Conservation (phyloP, 2,888 invertebrate species). For the Lasioglossum marginatum region DNA sequence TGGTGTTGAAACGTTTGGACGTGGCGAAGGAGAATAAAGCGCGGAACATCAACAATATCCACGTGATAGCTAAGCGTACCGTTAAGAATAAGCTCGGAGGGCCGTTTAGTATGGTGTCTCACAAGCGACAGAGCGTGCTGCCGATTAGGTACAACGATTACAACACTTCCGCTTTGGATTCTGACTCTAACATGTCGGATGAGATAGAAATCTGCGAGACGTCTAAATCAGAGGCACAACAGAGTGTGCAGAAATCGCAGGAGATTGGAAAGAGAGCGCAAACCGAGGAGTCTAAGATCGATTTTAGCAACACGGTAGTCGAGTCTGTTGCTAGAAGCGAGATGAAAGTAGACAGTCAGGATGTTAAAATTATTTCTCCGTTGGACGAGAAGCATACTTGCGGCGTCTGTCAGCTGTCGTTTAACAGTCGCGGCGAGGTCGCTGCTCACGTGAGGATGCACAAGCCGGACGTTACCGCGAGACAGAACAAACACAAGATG, state of each 20-base stretch:
- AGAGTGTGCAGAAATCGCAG: conserved; percentile 10
- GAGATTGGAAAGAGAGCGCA: neutral
- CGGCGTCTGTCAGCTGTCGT: conserved; percentile 75
- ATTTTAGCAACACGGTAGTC: neutral
- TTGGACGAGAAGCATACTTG: conserved; percentile 74
- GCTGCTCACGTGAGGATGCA: conserved; percentile 76
- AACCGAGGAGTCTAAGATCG: conserved; percentile 15
- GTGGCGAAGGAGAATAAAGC: conserved; percentile 63
- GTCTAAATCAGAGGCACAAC: conserved; percentile 15
- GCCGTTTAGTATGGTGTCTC: conserved; percentile 64
- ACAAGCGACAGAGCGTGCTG: conserved; percentile 70
- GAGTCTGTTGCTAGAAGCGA: neutral
- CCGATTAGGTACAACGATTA: conserved; percentile 76
- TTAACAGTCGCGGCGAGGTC: conserved; percentile 72
- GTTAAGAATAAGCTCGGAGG: conserved; percentile 53
- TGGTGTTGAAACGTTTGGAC: conserved; percentile 74
- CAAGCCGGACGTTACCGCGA: conserved; percentile 45
- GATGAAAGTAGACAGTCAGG: conserved; percentile 23
- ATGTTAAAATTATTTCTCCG: conserved; percentile 5
- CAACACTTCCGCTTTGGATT: conserved; percentile 67
- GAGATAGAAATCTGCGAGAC: neutral
- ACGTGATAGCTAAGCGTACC: conserved; percentile 50
- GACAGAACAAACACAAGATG: conserved; percentile 74
- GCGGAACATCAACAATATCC: conserved; percentile 70
- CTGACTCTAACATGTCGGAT: conserved; percentile 54